Base-by-base conservation (phyloP, 2,797 vertebrate genomes). In the Sebastes minor region DNA sequence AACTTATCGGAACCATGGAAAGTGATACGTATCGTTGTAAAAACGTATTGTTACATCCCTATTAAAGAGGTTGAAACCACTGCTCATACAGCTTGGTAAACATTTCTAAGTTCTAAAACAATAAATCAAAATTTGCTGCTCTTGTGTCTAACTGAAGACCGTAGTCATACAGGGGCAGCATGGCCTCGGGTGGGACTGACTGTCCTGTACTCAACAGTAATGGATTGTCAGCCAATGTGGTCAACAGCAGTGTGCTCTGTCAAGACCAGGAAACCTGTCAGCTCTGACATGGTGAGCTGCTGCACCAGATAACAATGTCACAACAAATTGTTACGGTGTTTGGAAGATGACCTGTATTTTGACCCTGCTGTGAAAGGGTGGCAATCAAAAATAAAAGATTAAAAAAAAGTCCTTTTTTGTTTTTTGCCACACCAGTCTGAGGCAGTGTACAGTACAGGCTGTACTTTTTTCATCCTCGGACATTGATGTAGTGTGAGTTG, bases 401-500 rank as follows among this genome's bases (percentile, higher is more conserved):
- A 22, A 61, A 12, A 12, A 60, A 14, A 9, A 11, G 35, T 6
- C 46, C 27, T 30, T 49, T 11, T 61, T 22, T 27, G 14, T 16
- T 42, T 42, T 42, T 56, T 62, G 16, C 60, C 22, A 18, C 42
- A 13, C 5, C n/a, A 49, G 22, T 62, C 30, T 49, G 23, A 42
- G 32, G 32, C 28, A 9, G 14, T 28, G 9, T 6, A 16, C 22
- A 27, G 59, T 59, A 60, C 82, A 53, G 46, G 18, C 66, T 62
- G 27, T 59, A 22, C 23, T 28, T 74, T 72, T 72, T 68, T 63
- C 16, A 6, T 56, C 9, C 13, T 56, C 8, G 5, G 56, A 77
- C 42, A 8, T 23, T 0, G 8, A 20, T 65, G 27, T 30, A 0
- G 6, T 77, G 71, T 12, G 60, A 86, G 82, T 84, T 87, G 63